These are phyloP conservation scores for Loriculus beryllinus DNA, from an alignment of 2,797 vertebrate species.

Conservation along the genomic window DNA sequence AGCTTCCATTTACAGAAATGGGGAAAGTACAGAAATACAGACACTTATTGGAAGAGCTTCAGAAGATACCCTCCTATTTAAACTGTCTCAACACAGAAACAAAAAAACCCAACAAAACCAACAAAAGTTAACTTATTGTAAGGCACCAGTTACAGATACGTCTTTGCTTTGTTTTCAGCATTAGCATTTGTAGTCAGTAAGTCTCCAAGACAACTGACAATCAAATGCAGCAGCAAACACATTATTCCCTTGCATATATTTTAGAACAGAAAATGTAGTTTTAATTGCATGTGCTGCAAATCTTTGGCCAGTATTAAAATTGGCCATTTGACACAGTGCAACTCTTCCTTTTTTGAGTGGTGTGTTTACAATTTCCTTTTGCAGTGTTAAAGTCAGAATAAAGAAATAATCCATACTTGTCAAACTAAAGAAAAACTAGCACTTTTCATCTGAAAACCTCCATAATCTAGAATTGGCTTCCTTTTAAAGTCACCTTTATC, in stretches of 20 bases:
- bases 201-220: conserved; percentile 55
- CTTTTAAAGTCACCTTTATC: not conserved
- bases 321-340: not conserved
- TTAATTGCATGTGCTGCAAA: not conserved
- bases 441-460: not conserved
- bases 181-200: conserved; percentile 6
- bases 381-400: not conserved
- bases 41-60: not conserved
- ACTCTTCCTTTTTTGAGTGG: not conserved
- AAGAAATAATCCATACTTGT: not conserved
- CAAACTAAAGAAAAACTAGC: not conserved
- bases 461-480: not conserved
- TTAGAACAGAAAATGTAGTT: not conserved
- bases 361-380: not conserved
- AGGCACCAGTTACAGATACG: not conserved
- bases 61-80: not conserved
- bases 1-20: not conserved
- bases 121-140: not conserved
- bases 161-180: not conserved
- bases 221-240: conserved; percentile 26
- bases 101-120: not conserved
- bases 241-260: not conserved
- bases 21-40: not conserved
- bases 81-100: not conserved
- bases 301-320: not conserved